Percentiles rank a stretch among this genome's conserved stretches.
phyloP scores from a whole-genome alignment of 1,140 invertebrate genomes.

The Oncopeltus fasciatus region DNA sequence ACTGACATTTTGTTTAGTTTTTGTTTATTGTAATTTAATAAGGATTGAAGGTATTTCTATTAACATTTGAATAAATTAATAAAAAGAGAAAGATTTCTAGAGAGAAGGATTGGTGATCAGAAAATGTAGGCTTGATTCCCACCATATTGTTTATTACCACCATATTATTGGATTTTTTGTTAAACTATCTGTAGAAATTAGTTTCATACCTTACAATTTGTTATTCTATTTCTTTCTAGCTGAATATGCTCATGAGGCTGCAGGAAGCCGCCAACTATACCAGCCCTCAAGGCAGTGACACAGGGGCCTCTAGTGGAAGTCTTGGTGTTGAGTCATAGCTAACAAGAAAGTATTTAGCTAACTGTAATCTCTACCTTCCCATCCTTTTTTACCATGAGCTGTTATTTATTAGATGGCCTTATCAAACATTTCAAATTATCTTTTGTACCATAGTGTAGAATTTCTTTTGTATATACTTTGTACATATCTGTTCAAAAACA shows the following conservation, averaged over 20 bases:
- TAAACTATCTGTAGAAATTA: too few relatives aligned
- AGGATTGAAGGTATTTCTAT: too few relatives aligned
- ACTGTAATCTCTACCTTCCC: neutral
- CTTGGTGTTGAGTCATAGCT: neutral
- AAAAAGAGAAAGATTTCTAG: too few relatives aligned
- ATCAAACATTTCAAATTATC: neutral
- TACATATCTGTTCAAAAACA: neutral
- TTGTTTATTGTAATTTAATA: too few relatives aligned
- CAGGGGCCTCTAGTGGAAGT: slow-evolving; percentile 38
- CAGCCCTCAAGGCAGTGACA: slow-evolving; percentile 69
- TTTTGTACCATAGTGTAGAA: neutral
- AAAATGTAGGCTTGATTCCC: too few relatives aligned
- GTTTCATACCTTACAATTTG: too few relatives aligned
- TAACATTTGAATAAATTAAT: too few relatives aligned
- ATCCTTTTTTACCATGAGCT: too few relatives aligned
- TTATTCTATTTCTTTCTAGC: slow-evolving; percentile 35
- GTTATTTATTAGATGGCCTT: neutral
- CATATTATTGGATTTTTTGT: too few relatives aligned
- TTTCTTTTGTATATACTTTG: neutral
- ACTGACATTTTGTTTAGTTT: too few relatives aligned
- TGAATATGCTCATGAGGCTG: slow-evolving; percentile 87
- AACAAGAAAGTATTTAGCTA: neutral
- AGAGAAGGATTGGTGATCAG: too few relatives aligned
- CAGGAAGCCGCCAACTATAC: slow-evolving; percentile 88
- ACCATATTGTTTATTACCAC: too few relatives aligned